A percentile compares a stretch with the other conserved stretches of the same genome.
phyloP scores from a whole-genome alignment of 2,113 vertebrate genomes.

The Odocoileus virginianus region DNA sequence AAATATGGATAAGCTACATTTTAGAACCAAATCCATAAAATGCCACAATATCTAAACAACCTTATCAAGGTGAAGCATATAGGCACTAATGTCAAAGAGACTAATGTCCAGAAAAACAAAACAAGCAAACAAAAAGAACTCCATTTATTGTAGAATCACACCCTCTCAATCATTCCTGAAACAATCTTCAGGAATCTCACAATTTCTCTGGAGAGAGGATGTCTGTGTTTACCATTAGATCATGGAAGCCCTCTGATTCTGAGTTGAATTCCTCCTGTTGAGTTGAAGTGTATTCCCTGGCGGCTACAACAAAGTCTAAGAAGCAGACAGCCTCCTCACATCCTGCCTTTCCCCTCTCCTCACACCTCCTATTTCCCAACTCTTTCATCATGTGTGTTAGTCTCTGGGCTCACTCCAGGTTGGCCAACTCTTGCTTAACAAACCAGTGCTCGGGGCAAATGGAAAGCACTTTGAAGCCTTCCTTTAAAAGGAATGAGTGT shows the following conservation, averaged over 20 bases:
- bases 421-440: conserved; percentile 43
- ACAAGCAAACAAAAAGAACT: neutral
- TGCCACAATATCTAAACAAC: neutral
- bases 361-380: conserved; percentile 25
- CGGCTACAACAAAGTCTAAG: neutral
- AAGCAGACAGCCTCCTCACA: neutral
- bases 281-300: neutral
- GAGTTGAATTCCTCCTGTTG: neutral
- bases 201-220: neutral
- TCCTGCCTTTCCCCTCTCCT: neutral
- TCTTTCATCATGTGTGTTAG: neutral
- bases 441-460: neutral
- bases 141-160: neutral
- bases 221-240: neutral
- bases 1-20: neutral
- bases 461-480: neutral
- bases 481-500: conserved; percentile 33
- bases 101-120: neutral
- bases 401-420: conserved; percentile 17
- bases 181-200: neutral
- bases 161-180: neutral
- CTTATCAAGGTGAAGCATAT: neutral
- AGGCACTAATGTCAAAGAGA: neutral
- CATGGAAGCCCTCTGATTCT: neutral
- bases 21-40: neutral